These are phyloP conservation scores for Carassius auratus DNA, from an alignment of 2,113 vertebrate species.

Conservation along the genomic window DNA sequence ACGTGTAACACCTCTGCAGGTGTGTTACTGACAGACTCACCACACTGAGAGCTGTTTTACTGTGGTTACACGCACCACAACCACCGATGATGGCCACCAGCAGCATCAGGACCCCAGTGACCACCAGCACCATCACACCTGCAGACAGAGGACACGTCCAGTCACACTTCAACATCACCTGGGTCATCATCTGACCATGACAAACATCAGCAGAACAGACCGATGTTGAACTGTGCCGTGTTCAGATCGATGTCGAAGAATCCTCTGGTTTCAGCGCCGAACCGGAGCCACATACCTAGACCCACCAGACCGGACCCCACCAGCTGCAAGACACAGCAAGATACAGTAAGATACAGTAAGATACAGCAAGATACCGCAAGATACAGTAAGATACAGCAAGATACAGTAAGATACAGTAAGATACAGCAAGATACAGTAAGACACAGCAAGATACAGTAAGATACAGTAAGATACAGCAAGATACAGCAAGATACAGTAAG, in stretches of 20 bases:
- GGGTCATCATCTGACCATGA: background rate
- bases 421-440: too few species aligned
- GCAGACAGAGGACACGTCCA: background rate
- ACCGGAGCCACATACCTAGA: constrained; percentile 26
- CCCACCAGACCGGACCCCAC: background rate
- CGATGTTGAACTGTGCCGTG: constrained; percentile 22
- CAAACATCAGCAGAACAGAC: background rate
- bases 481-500: too few species aligned
- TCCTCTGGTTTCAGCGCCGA: constrained; percentile 17
- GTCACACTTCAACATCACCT: background rate
- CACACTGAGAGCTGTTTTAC: constrained; percentile 24
- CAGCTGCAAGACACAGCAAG: background rate
- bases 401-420: too few species aligned
- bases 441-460: too few species aligned
- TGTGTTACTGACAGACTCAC: background rate
- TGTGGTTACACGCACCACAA: constrained; percentile 23
- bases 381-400: too few species aligned
- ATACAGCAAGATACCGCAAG: too few species aligned
- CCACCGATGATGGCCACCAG: constrained; percentile 12
- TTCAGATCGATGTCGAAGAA: constrained; percentile 25
- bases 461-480: too few species aligned
- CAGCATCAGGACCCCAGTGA: constrained; percentile 12
- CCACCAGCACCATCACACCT: constrained; percentile 27
- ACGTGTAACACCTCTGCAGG: too few species aligned
- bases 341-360: too few species aligned